Evolutionary conservation across 2,888 invertebrate species (phyloP).

Genomic region (Nephrotoma guestfalica): DNA sequence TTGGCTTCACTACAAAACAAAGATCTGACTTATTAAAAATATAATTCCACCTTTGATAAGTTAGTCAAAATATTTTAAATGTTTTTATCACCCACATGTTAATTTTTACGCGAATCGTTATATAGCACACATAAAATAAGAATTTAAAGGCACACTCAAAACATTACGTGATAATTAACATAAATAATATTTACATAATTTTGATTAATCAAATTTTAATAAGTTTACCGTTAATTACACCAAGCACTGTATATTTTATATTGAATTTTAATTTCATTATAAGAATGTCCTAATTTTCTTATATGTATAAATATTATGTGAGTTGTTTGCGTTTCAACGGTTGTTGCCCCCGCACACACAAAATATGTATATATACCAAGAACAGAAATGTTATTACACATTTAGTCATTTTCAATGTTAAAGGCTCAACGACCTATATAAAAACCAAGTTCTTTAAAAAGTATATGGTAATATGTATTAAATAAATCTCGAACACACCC

Average conservation of each 20-base stretch:
- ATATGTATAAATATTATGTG: neutral
- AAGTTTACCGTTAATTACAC: neutral
- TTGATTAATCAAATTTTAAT: neutral
- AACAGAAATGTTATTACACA: neutral
- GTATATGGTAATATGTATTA: neutral
- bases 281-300: neutral
- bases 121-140: neutral
- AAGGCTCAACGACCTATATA: conserved; percentile 1
- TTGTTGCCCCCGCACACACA: neutral
- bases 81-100: neutral
- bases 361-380: neutral
- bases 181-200: neutral
- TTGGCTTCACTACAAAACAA: neutral
- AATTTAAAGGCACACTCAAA: neutral
- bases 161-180: neutral
- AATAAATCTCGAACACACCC: neutral
- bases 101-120: neutral
- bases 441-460: neutral
- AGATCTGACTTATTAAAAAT: neutral
- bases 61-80: neutral
- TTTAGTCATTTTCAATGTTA: neutral
- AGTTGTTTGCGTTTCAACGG: neutral
- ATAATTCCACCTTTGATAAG: neutral
- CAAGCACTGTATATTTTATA: neutral
- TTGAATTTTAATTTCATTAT: neutral